These are phyloP conservation scores for Solea solea DNA, from an alignment of 2,113 vertebrate species.

Conservation along the genomic window DNA sequence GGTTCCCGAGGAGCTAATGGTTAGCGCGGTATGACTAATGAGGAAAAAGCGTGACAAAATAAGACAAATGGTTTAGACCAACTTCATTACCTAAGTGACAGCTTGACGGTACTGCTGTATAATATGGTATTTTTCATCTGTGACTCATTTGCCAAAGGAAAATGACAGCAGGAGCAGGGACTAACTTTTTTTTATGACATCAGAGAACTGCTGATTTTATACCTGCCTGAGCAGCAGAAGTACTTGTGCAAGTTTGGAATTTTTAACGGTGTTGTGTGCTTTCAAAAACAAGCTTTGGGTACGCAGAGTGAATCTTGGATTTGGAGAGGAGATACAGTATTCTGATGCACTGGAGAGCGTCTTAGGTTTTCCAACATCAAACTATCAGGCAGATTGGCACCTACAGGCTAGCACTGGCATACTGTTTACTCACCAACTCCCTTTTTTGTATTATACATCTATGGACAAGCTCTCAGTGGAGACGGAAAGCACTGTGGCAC, in stretches of 20 bases:
- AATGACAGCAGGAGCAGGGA: conserved; percentile 56
- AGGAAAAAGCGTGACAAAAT: conserved; percentile 83
- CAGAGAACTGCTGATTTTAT: conserved; percentile 64
- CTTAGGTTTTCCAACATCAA: conserved; percentile 64
- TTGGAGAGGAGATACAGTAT: conserved; percentile 52
- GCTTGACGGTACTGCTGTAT: conserved; percentile 79
- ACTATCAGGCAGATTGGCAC: conserved; percentile 68
- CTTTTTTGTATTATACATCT: conserved; percentile 73
- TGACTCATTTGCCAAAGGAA: conserved; percentile 76
- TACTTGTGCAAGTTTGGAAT: conserved; percentile 57
- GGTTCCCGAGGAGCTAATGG: conserved; percentile 79
- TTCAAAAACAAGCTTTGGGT: conserved; percentile 57
- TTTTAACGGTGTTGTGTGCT: conserved; percentile 58
- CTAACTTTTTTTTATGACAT: conserved; percentile 69
- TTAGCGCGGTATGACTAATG: conserved; percentile 81
- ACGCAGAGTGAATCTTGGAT: conserved; percentile 52
- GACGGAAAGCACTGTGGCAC: conserved; percentile 52
- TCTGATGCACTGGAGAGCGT: conserved; percentile 63
- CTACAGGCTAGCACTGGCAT: conserved; percentile 63
- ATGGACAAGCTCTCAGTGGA: conserved; percentile 55
- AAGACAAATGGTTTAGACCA: conserved; percentile 85
- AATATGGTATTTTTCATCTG: conserved; percentile 83
- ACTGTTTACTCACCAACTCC: conserved; percentile 67
- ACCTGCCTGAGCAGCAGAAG: conserved; percentile 60
- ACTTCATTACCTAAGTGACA: conserved; percentile 85